Base-by-base conservation (phyloP, 2,113 vertebrate genomes). In the Caretta caretta region DNA sequence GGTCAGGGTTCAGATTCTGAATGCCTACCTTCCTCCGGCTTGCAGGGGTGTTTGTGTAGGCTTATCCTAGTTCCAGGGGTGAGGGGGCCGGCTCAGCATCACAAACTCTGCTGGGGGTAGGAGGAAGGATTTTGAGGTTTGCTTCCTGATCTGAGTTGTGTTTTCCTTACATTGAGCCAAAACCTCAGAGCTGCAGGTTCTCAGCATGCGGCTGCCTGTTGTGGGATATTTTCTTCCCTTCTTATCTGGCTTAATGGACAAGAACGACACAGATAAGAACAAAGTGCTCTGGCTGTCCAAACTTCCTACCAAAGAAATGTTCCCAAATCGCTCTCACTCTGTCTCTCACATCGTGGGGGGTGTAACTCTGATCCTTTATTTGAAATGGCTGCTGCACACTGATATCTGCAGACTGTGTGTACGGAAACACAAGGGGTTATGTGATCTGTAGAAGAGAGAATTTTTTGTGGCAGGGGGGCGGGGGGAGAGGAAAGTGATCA, bases 191-290 rank as follows among this genome's bases (percentile, higher is more conserved):
- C 51, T 80, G 82, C 5, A 82, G 10, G 0, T 10, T 57, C 59
- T 57, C 57, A 53, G 57, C 56, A 86, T 12, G 10, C 4, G 57
- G 10, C 69, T 62, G 38, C 10, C 14, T n/a, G 51, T 48, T 80
- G 84, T 84, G 27, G 38, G 29, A 38, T 6, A 42, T 83, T 93
- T 91, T 69, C 42, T 87, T 95, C 62, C 46, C 8, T 2, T 91
- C 51, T 46, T 20, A 90, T 22, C 48, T 46, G 50, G 11, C 76
- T 79, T 72, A 85, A 59, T 81, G 87, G 82, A 42, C 2, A 14
- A 84, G 31, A 92, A 13, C 81, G 76, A 85, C 42, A 42, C 42
- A 42, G 42, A 42, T 2, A 14, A 83, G 31, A 92, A 13, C 72
- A 82, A 85, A 92, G 54, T 75, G 25, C 50, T 93, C 57, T 54